Percentiles rank a stretch among this genome's conserved stretches.
These are phyloP conservation scores for Murina feae DNA, from an alignment of 2,113 vertebrate species.

Conservation along the genomic window DNA sequence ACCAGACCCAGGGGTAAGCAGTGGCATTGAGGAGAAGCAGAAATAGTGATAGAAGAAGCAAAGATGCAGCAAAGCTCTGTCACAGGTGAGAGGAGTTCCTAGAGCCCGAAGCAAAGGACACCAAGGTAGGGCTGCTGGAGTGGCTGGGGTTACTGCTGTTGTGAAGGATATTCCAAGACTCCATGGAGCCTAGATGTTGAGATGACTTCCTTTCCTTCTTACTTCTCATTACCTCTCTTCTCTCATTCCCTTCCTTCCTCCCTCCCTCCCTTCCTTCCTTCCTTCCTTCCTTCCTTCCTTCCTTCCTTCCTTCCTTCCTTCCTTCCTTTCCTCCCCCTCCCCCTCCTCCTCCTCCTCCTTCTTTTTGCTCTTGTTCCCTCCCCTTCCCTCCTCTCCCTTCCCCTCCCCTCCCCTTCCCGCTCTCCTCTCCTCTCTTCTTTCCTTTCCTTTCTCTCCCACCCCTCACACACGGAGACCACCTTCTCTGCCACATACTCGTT, in stretches of 20 bases:
- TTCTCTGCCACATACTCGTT: background rate
- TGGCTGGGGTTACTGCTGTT: background rate
- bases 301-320: background rate
- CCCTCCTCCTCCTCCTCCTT: background rate
- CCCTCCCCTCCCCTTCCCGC: too few relatives aligned
- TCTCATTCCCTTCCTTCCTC: too few relatives aligned
- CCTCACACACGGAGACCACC: too few relatives aligned
- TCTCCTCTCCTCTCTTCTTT: background rate
- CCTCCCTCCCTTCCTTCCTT: background rate
- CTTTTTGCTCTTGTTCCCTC: too few relatives aligned
- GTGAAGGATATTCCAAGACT: background rate
- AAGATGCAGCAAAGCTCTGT: background rate
- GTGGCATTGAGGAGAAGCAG: background rate
- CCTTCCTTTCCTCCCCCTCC: background rate
- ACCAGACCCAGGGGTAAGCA: background rate
- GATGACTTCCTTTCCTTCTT: background rate
- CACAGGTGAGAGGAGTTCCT: background rate
- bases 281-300: background rate
- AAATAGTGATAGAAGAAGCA: background rate
- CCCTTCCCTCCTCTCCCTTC: too few relatives aligned
- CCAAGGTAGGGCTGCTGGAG: background rate
- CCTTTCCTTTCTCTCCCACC: too few relatives aligned
- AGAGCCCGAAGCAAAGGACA: background rate
- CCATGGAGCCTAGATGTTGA: background rate
- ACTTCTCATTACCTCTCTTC: background rate